Evolutionary conservation across 2,797 vertebrate species (phyloP).

Genomic region (Anguilla megastoma): DNA sequence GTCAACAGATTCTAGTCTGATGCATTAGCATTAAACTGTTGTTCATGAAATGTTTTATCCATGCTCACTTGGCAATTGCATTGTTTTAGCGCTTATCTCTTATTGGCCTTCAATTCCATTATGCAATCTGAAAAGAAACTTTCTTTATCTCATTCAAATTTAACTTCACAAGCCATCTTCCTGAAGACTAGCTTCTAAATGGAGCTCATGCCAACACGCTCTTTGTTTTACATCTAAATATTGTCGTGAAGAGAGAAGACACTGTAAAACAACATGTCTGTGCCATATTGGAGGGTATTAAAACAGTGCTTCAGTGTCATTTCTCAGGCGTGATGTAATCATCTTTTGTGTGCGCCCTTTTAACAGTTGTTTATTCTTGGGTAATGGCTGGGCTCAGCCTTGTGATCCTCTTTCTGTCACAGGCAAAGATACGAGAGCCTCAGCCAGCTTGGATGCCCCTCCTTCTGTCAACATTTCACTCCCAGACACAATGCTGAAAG

Average conservation of each 20-base stretch:
- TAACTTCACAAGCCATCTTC: not conserved
- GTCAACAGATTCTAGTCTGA: not conserved
- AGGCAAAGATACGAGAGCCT: not conserved
- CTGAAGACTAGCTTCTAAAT: not conserved
- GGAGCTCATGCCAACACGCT: not conserved
- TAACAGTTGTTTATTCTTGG: slow-evolving; percentile 46
- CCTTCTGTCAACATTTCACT: slow-evolving; percentile 39
- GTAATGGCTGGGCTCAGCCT: slow-evolving; percentile 41
- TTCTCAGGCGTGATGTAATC: slow-evolving; percentile 8
- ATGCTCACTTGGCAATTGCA: not conserved
- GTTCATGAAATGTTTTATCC: not conserved
- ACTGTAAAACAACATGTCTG: not conserved
- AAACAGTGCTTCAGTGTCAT: slow-evolving; percentile 1
- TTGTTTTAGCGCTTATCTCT: not conserved
- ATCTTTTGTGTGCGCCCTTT: slow-evolving; percentile 38
- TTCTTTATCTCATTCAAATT: not conserved
- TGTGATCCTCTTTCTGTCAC: slow-evolving; percentile 1
- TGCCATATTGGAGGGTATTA: slow-evolving; percentile 15
- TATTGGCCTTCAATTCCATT: not conserved
- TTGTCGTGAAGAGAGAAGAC: not conserved
- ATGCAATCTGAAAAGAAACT: not conserved
- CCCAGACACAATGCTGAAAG: slow-evolving; percentile 41
- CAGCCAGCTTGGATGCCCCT: slow-evolving; percentile 18
- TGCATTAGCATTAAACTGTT: not conserved
- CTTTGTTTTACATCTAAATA: not conserved